Base-by-base conservation (phyloP, 2,113 vertebrate species). In the Otus sunia region DNA sequence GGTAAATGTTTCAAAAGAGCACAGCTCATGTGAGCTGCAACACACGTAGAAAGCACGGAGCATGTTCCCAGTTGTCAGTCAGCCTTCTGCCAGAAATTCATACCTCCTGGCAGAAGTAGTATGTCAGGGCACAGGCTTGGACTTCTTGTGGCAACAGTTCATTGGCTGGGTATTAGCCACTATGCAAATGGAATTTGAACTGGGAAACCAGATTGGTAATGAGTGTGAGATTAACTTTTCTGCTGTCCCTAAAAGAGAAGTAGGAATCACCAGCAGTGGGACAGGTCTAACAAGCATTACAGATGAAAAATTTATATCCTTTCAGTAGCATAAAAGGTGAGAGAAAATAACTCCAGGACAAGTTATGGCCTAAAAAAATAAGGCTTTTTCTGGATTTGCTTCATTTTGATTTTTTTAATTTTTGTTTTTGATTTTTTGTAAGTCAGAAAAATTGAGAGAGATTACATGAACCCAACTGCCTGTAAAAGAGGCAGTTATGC, bases 81-180 rank as follows among this genome's bases (percentile, higher is more conserved):
- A 76, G 43, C 10, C 59, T 80, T 15, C 27, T 69, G 12, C 9
- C 32, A 80, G 41, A 71, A 74, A 62, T 12, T n/a, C 62, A 14
- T 6, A 17, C 9, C 7, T 69, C 43, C 56, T 68, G 41, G 49
- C 36, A 74, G 7, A 39, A 45, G 56, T 7, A 5, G 5, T 59
- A 36, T 0, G 0, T 9, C 41, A 69, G 73, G 34, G 23, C 2
- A 0, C 1, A 1, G 3, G 25, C 26, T 62, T 25, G 64, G 66
- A 62, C 19, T 45, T 71, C 41, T 55, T 67, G 15, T 55, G n/a
- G 36, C 39, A 25, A 69, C 30, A 5, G 34, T 16, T 71, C 49
- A 13, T 49, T 8, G 1, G 4, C 55, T 7, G 1, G 15, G 22
- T 56, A 23, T 62, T 78, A 74, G 14, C 10, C 27, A 22, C 21